phyloP scores from a whole-genome alignment of 2,113 vertebrate species.

The Solea senegalensis region DNA sequence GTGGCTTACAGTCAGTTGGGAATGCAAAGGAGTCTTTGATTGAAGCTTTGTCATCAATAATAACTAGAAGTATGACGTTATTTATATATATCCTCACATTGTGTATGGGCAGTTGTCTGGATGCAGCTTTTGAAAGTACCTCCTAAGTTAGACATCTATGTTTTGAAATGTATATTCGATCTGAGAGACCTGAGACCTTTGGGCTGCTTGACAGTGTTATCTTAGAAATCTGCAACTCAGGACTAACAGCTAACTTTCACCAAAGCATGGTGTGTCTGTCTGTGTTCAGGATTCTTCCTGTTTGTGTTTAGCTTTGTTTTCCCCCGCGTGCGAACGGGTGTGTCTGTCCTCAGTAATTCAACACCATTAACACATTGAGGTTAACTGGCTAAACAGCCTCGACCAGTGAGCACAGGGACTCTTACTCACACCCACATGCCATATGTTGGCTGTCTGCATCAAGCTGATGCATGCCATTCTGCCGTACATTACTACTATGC shows the following conservation, averaged over 20 bases:
- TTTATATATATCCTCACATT: too few species aligned
- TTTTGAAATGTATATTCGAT: slow-evolving; percentile 7
- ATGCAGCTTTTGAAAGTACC: not conserved
- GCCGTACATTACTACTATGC: not conserved
- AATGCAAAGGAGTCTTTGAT: too few species aligned
- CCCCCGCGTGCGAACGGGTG: slow-evolving; percentile 76
- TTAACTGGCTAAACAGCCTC: slow-evolving; percentile 90
- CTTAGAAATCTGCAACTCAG: slow-evolving; percentile 24
- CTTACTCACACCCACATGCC: slow-evolving; percentile 61
- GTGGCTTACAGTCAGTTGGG: too few species aligned
- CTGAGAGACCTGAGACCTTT: not conserved
- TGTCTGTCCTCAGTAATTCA: slow-evolving; percentile 86
- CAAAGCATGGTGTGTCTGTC: slow-evolving; percentile 8
- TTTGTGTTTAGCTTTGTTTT: slow-evolving; percentile 67
- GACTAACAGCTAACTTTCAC: slow-evolving; percentile 15
- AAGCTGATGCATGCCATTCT: slow-evolving; percentile 32
- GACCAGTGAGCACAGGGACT: slow-evolving; percentile 71
- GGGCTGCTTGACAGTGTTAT: slow-evolving; percentile 1
- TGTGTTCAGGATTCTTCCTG: slow-evolving; percentile 51
- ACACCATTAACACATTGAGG: slow-evolving; percentile 84
- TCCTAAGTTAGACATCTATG: not conserved
- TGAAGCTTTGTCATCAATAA: too few species aligned
- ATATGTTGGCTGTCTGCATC: slow-evolving; percentile 53
- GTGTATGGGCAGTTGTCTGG: too few species aligned
- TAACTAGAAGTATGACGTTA: too few species aligned